Evolutionary conservation across 2,888 invertebrate species (phyloP).

Genomic region (Didymodactylos carnosus): DNA sequence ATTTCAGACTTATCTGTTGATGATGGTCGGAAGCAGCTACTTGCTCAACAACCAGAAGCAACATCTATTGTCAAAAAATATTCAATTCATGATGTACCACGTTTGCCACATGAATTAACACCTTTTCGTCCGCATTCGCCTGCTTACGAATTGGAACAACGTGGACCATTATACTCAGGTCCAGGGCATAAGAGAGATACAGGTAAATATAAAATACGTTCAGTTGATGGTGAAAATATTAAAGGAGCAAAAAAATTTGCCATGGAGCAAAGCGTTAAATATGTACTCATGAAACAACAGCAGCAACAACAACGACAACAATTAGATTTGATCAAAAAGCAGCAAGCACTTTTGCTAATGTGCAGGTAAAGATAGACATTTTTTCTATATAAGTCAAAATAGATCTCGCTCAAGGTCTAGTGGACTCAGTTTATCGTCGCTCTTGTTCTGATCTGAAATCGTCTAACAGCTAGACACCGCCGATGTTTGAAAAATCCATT

Average conservation of each 20-base stretch:
- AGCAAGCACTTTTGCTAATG: constrained; percentile 62
- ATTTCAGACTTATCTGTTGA: not conserved
- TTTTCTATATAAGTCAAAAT: too few species aligned
- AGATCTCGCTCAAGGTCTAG: too few species aligned
- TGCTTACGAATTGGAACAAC: not conserved
- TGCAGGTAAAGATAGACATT: too few species aligned
- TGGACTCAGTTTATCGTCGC: too few species aligned
- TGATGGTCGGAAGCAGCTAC: too few species aligned
- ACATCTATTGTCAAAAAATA: not conserved
- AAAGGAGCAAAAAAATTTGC: constrained; percentile 93
- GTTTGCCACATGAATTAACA: not conserved
- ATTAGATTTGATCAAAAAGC: constrained; percentile 46
- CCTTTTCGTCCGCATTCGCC: not conserved
- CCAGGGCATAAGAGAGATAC: constrained; percentile 6
- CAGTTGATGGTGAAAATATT: constrained; percentile 73
- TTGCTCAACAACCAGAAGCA: not conserved
- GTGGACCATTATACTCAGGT: not conserved
- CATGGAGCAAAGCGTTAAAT: constrained; percentile 98
- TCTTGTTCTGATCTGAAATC: too few species aligned
- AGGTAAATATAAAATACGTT: constrained; percentile 45
- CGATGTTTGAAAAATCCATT: too few species aligned
- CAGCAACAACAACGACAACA: constrained; percentile 13
- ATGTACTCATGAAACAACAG: constrained; percentile 85
- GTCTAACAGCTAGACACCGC: too few species aligned
- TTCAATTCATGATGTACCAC: not conserved